Percentiles rank a stretch among this genome's conserved stretches.
phyloP scores from a whole-genome alignment of 1,140 invertebrate species.

The Ladona fulva region DNA sequence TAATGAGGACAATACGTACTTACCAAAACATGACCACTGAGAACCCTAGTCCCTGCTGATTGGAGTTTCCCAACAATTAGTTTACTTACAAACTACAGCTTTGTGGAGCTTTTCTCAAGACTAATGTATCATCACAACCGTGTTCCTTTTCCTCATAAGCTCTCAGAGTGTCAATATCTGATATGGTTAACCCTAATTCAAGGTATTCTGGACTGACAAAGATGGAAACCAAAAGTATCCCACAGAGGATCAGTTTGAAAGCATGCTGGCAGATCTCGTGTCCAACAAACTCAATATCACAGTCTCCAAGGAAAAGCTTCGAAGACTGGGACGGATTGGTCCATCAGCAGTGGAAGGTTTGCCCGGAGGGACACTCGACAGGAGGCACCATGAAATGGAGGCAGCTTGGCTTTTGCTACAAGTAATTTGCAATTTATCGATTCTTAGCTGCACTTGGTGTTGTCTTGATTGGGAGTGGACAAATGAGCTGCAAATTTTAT shows the following conservation, averaged over 20 bases:
- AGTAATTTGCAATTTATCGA: neutral
- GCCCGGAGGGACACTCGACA: conserved; percentile 22
- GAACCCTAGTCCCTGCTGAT: too few relatives aligned
- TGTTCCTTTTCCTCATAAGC: too few relatives aligned
- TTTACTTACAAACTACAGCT: too few relatives aligned
- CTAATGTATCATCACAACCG: too few relatives aligned
- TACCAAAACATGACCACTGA: too few relatives aligned
- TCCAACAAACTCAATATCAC: conserved; percentile 44
- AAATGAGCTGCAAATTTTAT: too few relatives aligned
- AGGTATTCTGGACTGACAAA: conserved; percentile 38
- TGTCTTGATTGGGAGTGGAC: too few relatives aligned
- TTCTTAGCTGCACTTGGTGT: too few relatives aligned
- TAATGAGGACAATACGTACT: too few relatives aligned
- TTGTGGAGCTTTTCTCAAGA: too few relatives aligned
- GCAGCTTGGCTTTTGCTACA: neutral
- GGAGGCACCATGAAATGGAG: neutral
- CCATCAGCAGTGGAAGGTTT: conserved; percentile 35
- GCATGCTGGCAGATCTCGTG: conserved; percentile 39
- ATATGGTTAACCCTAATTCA: neutral
- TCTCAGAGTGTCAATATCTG: too few relatives aligned
- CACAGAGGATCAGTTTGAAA: conserved; percentile 41
- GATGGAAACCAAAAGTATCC: conserved; percentile 40
- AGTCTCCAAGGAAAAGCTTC: conserved; percentile 36
- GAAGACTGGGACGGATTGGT: conserved; percentile 35
- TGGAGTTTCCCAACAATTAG: too few relatives aligned